phyloP scores from a whole-genome alignment of 2,113 vertebrate genomes.

The Tiliqua scincoides region DNA sequence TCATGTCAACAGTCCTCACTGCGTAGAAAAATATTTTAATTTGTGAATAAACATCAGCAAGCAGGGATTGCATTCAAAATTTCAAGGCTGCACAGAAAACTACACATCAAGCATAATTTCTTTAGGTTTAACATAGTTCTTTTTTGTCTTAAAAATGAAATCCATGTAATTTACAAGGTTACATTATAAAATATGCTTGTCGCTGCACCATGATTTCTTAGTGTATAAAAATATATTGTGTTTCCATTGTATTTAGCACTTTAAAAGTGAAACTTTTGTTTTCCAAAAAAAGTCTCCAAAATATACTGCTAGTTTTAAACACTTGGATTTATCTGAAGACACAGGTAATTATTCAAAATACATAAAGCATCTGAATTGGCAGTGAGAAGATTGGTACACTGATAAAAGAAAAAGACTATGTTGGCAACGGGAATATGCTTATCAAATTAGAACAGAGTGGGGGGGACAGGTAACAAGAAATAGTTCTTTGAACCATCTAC shows the following conservation, averaged over 20 bases:
- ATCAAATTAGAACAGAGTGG: constrained; percentile 4
- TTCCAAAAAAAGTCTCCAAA: constrained; percentile 38
- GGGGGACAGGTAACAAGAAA: constrained; percentile 1
- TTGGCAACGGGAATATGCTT: not conserved
- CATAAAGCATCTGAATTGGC: constrained; percentile 23
- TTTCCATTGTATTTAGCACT: constrained; percentile 59
- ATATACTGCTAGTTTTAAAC: constrained; percentile 21
- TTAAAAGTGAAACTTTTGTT: constrained; percentile 40
- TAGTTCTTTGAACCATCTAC: constrained; percentile 42
- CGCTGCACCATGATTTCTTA: constrained; percentile 38
- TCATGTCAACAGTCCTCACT: constrained; percentile 42
- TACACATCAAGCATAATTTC: constrained; percentile 43
- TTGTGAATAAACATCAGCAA: constrained; percentile 17
- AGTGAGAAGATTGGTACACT: not conserved
- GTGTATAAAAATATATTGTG: constrained; percentile 63
- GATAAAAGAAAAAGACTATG: constrained; percentile 20
- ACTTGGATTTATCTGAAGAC: constrained; percentile 43
- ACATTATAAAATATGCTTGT: constrained; percentile 54
- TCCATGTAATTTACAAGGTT: constrained; percentile 29
- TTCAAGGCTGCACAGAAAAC: constrained; percentile 40
- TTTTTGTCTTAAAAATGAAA: constrained; percentile 36
- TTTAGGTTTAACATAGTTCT: constrained; percentile 37
- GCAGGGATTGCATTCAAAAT: constrained; percentile 44
- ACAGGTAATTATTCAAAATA: constrained; percentile 43
- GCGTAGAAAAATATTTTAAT: constrained; percentile 73